A percentile compares a stretch with the other conserved stretches of the same genome.
Conservation (phyloP, 1,140 invertebrate species). For the Plectrocnemia conspersa region DNA sequence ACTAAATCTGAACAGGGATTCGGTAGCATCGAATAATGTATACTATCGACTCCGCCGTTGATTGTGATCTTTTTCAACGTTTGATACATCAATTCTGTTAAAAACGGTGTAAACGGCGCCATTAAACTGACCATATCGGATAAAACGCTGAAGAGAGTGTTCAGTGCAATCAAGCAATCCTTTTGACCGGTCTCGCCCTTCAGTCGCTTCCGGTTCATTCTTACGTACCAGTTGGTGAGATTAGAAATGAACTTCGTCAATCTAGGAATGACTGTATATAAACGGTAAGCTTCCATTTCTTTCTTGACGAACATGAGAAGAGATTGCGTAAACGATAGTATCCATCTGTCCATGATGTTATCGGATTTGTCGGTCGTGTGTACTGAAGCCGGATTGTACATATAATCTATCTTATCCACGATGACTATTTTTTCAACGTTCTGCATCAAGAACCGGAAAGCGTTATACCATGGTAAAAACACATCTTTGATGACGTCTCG, state of each 20-base stretch:
- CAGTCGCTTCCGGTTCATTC: constrained; percentile 91
- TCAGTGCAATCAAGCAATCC: constrained; percentile 80
- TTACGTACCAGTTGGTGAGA: constrained; percentile 97
- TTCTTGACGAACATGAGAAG: constrained; percentile 81
- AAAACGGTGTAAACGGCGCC: constrained; percentile 96
- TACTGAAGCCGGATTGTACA: constrained; percentile 57
- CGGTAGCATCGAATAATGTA: constrained; percentile 89
- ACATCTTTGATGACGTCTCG: constrained; percentile 96
- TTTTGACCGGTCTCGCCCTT: constrained; percentile 77
- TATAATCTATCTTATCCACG: constrained; percentile 61
- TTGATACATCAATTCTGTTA: constrained; percentile 95
- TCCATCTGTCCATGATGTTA: constrained; percentile 98
- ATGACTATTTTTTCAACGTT: constrained; percentile 80
- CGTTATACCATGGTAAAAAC: constrained; percentile 98
- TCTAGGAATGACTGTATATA: constrained; percentile 93
- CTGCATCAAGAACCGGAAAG: constrained; percentile 92
- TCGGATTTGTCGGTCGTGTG: constrained; percentile 43
- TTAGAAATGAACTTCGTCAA: constrained; percentile 96
- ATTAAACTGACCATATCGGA: constrained; percentile 88
- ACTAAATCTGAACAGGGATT: constrained; percentile 68
- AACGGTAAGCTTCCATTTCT: constrained; percentile 91
- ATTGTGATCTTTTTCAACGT: constrained; percentile 61
- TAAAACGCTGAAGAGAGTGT: constrained; percentile 85
- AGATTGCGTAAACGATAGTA: constrained; percentile 93
- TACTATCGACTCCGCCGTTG: constrained; percentile 58